Conservation (phyloP, 1,140 invertebrate species). For the Drosophila nebulosa region DNA sequence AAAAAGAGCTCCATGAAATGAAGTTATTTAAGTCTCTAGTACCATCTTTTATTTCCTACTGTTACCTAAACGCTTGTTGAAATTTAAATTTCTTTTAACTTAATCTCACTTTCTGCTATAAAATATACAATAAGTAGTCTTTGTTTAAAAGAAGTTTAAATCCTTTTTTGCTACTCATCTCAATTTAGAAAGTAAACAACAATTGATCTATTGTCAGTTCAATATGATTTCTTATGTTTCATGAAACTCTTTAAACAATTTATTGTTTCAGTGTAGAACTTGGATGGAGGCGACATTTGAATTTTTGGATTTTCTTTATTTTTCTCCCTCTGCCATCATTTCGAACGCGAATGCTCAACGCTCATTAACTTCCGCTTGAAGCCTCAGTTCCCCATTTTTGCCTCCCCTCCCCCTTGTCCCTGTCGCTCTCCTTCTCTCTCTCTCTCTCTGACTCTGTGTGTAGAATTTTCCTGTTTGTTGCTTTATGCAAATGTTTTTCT, state of each 20-base stretch:
- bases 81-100: too few species aligned
- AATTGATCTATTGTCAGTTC: too few species aligned
- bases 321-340: constrained; percentile 17
- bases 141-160: too few species aligned
- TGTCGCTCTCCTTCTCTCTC: not conserved
- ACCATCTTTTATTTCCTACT: too few species aligned
- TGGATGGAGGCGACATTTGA: constrained; percentile 6
- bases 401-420: not conserved
- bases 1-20: too few species aligned
- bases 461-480: constrained; percentile 55
- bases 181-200: too few species aligned
- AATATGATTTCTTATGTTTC: too few species aligned
- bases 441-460: not conserved
- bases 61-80: too few species aligned
- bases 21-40: too few species aligned
- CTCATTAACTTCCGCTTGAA: constrained; percentile 74
- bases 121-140: too few species aligned
- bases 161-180: too few species aligned
- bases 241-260: not conserved
- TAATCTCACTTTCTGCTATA: too few species aligned
- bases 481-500: constrained; percentile 79
- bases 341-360: constrained; percentile 9
- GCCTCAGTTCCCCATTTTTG: constrained; percentile 13
- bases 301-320: not conserved
- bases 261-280: not conserved